Conservation (phyloP, 2,888 invertebrate species). For the Microplitis manilae region DNA sequence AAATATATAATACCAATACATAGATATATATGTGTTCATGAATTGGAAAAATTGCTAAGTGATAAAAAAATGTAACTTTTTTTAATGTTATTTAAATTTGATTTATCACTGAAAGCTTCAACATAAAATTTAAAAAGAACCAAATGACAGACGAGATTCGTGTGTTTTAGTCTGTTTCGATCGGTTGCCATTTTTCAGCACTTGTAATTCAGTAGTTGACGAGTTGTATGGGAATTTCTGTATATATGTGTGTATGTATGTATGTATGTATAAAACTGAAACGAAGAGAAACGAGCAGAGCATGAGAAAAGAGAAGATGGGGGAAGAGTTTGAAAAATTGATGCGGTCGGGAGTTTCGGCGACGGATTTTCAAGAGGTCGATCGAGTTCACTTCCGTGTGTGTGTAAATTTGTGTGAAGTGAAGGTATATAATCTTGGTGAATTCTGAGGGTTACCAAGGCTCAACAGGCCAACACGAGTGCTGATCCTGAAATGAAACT, state of each 20-base stretch:
- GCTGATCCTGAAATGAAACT: conserved; percentile 12
- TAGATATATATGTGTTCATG: background rate
- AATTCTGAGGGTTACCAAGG: conserved; percentile 16
- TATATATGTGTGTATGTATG: conserved; percentile 1
- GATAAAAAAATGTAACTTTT: background rate
- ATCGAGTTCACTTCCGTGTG: conserved; percentile 27
- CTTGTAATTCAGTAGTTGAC: conserved; percentile 26
- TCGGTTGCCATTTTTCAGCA: conserved; percentile 32
- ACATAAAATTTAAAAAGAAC: background rate
- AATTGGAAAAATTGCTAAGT: background rate
- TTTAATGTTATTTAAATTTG: conserved; percentile 1
- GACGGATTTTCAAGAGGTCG: conserved; percentile 37
- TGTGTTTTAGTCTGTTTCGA: conserved; percentile 20
- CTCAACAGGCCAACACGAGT: conserved; percentile 1
- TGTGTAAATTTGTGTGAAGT: conserved; percentile 17
- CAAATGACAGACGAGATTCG: background rate
- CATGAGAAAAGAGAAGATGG: conserved; percentile 34
- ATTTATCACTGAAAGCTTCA: background rate
- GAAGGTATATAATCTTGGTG: conserved; percentile 5
- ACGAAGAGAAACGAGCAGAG: conserved; percentile 26
- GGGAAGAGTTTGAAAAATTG: conserved; percentile 31
- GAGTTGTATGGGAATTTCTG: conserved; percentile 8
- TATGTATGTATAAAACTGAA: background rate
- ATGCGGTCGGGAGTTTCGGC: conserved; percentile 34
- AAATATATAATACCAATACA: background rate